Evolutionary conservation across 1,140 invertebrate species (phyloP), one percentile per base, ranked within the genome.

Genomic region (Plutomurus gul): DNA sequence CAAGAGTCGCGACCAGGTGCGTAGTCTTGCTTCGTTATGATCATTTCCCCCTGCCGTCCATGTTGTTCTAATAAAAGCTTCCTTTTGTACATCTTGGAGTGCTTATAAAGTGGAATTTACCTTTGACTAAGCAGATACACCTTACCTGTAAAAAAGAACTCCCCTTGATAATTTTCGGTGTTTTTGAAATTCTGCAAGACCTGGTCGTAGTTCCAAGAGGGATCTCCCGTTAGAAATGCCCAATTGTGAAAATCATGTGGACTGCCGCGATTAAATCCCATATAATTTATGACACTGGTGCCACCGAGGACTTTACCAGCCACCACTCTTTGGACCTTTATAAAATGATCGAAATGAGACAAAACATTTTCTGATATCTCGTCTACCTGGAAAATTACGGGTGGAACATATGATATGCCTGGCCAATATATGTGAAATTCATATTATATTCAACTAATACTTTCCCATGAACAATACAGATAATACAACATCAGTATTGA

Each of bases 121-220:
- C 27, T 51, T 11, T 51, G 10, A 36, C 18, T 40, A 4, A 6
- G 30, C 22, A 39, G 43, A 18, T 56, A 60, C n/a, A 30, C 3
- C 2, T 75, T 5, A 46, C 30, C 40, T 11, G 22, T 37, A 10
- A 36, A 8, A 39, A 39, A 56, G 13, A 40, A 78, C 20, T 36
- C 22, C 8, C 77, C 77, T 73, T 78, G 37, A 25, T 78, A 85
- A 77, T 95, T 93, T 86, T 95, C 88, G 0, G 92, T 93, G 84
- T 96, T 96, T 82, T 91, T 91, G 84, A 97, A 97, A 82, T 96
- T 96, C 0, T 92, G 92, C 5, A 96, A 86, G 16, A 89, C 86
- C 36, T 87, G 87, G 1, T 88, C 86, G 82, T 89, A 92, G 27
- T 88, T 87, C 90, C 91, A 90, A 77, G 89, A 86, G 7, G 81